phyloP scores from a whole-genome alignment of 2,113 vertebrate genomes.

The Gorsachius goisagi region DNA sequence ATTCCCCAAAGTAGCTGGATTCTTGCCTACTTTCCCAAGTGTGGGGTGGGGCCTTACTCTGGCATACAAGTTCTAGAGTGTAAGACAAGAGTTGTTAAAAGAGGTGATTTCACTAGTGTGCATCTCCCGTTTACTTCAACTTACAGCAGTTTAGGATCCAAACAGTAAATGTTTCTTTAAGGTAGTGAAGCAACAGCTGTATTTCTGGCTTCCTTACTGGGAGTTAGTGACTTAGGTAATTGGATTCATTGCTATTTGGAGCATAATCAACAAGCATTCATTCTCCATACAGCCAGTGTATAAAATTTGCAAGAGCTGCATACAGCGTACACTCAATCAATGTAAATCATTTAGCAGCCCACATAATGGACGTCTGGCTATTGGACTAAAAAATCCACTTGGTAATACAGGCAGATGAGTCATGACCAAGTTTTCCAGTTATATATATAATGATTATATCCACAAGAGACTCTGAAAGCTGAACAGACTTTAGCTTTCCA shows the following conservation, averaged over 20 bases:
- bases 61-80: not conserved
- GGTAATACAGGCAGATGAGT: constrained; percentile 35
- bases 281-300: constrained; percentile 2
- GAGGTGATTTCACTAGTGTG: not conserved
- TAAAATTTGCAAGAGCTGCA: constrained; percentile 52
- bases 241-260: constrained; percentile 45
- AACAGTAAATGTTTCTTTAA: not conserved
- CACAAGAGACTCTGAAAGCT: constrained; percentile 16
- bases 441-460: not conserved
- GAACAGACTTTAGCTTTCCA: not conserved
- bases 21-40: not conserved
- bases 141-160: not conserved
- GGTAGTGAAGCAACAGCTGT: not conserved
- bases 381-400: constrained; percentile 24
- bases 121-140: not conserved
- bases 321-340: not conserved
- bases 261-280: constrained; percentile 39
- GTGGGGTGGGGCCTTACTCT: not conserved
- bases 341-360: constrained; percentile 45
- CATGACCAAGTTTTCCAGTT: constrained; percentile 31
- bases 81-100: not conserved
- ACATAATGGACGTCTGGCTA: constrained; percentile 22
- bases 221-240: constrained; percentile 30
- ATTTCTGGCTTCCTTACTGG: constrained; percentile 6
- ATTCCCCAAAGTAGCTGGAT: not conserved